A percentile compares a stretch with the other conserved stretches of the same genome.
Evolutionary conservation across 2,888 invertebrate genomes (phyloP).

Genomic region (Pharmacophagus antenor): DNA sequence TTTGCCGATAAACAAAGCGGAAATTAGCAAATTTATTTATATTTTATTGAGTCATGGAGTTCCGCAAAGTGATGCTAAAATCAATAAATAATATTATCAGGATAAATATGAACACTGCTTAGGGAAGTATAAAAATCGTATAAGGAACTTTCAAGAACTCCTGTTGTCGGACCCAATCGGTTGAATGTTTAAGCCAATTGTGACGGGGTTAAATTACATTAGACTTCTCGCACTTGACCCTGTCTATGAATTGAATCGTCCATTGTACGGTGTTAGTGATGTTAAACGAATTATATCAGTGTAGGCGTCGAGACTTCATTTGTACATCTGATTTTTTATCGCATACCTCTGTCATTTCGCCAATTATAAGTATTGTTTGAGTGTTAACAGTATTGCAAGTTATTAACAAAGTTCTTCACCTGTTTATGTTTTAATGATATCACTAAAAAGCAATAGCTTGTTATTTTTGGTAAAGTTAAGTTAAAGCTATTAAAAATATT

Average conservation of each 20-base stretch:
- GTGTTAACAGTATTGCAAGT: neutral
- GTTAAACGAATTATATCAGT: constrained; percentile 30
- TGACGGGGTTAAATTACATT: constrained; percentile 49
- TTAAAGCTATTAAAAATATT: too few relatives aligned
- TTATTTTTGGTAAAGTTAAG: too few relatives aligned
- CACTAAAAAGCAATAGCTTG: neutral
- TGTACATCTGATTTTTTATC: constrained; percentile 11
- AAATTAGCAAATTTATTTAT: too few relatives aligned
- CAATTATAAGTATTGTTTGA: neutral
- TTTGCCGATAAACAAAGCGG: too few relatives aligned
- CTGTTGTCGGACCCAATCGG: constrained; percentile 10
- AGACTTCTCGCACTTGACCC: constrained; percentile 71
- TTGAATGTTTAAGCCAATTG: constrained; percentile 34
- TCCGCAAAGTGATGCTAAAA: too few relatives aligned
- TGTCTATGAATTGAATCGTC: constrained; percentile 46
- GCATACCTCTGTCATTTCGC: constrained; percentile 10
- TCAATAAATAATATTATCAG: neutral
- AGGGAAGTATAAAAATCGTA: constrained; percentile 5
- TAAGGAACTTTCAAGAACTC: constrained; percentile 1
- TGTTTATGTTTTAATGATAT: constrained; percentile 12
- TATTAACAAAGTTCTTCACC: neutral
- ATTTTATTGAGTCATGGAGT: too few relatives aligned
- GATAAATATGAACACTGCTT: neutral
- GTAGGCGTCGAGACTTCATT: constrained; percentile 31
- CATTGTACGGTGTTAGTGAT: constrained; percentile 37